Evolutionary conservation across 2,888 invertebrate species (phyloP), one percentile per base, ranked within the genome.

Genomic region (Apodemia zela): DNA sequence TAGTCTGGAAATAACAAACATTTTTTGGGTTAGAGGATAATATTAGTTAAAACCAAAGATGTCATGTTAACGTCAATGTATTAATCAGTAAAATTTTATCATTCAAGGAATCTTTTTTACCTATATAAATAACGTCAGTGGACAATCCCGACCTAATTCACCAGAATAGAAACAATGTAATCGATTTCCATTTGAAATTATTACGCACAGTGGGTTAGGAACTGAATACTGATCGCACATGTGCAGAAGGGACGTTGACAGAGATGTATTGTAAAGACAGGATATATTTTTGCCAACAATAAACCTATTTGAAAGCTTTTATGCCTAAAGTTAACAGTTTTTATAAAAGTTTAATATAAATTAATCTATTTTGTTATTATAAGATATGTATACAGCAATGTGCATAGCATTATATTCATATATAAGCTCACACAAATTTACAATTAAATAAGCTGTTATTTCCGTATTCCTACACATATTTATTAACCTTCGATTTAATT

Each of bases 101-200:
- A 29, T 45, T 59, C 25, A 25, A 54, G 35, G 17, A 63, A 63
- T 29, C 60, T 33, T 47, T 60, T 51, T 66, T 65, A 68, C 65
- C 62, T 51, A 49, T 59, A 63, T 8, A 17, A 35, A 11, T 49
- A 47, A 45, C 64, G 65, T 65, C 63, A 60, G 62, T 63, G 67
- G 69, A 68, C 72, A 67, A 71, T 68, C 67, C 65, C 73, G 80
- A 79, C 80, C 82, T 78, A 79, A 76, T 77, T 80, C 73, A 80
- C 83, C 67, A 73, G 76, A 83, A 84, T 78, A 84, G 81, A 77
- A 79, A 76, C 76, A 75, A 77, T 75, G 67, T 74, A 76, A 88
- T 88, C 84, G 85, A 88, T 88, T 84, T 85, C 81, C 81, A 83
- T 87, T 83, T 81, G 76, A 77, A 76, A 80, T 71, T 75, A 75